These are phyloP conservation scores for Hippoglossus hippoglossus DNA, from an alignment of 2,797 vertebrate species.

Conservation along the genomic window DNA sequence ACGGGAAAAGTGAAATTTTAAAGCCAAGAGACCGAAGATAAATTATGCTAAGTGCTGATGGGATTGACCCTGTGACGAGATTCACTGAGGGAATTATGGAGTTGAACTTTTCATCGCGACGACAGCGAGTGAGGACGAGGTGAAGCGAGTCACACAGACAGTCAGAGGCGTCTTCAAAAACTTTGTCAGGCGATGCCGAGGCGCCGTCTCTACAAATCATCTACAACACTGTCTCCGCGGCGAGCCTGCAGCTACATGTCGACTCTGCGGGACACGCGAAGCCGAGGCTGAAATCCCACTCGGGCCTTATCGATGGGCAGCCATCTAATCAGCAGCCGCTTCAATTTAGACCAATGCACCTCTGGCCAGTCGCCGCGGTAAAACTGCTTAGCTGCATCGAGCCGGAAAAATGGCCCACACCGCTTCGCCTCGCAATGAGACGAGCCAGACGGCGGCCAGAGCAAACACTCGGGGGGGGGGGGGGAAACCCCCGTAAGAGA, in stretches of 20 bases:
- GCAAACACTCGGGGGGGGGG: not conserved
- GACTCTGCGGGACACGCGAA: conserved; percentile 28
- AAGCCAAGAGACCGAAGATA: not conserved
- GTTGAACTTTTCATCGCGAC: conserved; percentile 21
- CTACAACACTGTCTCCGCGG: conserved; percentile 30
- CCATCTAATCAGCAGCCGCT: conserved; percentile 74
- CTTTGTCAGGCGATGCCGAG: conserved; percentile 2
- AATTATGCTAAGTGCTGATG: conserved; percentile 16
- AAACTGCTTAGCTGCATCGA: conserved; percentile 74
- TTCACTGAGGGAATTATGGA: conserved; percentile 24
- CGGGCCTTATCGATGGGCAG: conserved; percentile 66
- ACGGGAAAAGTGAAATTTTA: too few species aligned
- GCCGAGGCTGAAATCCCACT: conserved; percentile 46
- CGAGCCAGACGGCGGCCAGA: conserved; percentile 31
- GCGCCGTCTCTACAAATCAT: conserved; percentile 5
- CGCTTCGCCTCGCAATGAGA: conserved; percentile 49
- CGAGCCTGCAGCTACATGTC: conserved; percentile 29
- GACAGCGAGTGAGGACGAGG: not conserved
- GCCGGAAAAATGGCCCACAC: conserved; percentile 71
- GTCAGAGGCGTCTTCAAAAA: not conserved
- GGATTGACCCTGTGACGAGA: conserved; percentile 8
- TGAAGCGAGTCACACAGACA: not conserved
- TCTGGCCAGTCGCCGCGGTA: conserved; percentile 72
- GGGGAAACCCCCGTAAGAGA: too few species aligned
- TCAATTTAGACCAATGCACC: conserved; percentile 75